Evolutionary conservation across 2,113 vertebrate genomes (phyloP).

Genomic region (Chascanopsetta lugubris): DNA sequence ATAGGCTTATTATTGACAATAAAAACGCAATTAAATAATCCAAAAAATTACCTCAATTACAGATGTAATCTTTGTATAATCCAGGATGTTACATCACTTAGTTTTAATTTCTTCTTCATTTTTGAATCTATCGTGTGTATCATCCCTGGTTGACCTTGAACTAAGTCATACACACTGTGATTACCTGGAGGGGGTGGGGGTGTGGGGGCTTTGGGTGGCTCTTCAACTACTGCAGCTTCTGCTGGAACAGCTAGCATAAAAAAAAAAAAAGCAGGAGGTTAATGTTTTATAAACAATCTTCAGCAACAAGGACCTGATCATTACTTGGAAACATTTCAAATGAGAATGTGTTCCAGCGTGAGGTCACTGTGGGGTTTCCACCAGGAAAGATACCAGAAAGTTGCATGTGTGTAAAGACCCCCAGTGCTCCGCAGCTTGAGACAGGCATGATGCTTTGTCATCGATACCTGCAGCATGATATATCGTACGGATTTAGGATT

Average conservation of each 20-base stretch:
- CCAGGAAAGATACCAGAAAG: not conserved
- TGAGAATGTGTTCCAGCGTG: constrained; percentile 10
- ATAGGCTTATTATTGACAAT: no score
- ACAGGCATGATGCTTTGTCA: not conserved
- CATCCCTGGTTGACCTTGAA: not conserved
- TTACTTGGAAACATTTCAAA: no score
- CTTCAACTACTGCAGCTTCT: constrained; percentile 68
- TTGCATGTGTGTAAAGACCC: not conserved
- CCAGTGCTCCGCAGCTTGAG: not conserved
- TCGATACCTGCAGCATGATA: constrained; percentile 1
- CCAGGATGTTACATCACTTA: not conserved
- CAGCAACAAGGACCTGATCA: constrained; percentile 5
- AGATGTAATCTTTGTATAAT: not conserved
- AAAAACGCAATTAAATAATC: no score
- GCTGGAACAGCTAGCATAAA: constrained; percentile 62
- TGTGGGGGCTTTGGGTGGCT: constrained; percentile 72
- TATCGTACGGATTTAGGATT: not conserved
- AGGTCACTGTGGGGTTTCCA: not conserved
- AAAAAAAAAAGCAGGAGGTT: constrained; percentile 50
- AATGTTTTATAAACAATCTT: constrained; percentile 16
- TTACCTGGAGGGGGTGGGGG: constrained; percentile 79
- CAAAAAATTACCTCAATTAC: no score
- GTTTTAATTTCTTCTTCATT: no score
- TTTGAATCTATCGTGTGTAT: not conserved
- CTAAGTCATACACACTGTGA: not conserved